Base-by-base conservation (phyloP, 1,140 invertebrate species). In the Sarcophaga peregrina region DNA sequence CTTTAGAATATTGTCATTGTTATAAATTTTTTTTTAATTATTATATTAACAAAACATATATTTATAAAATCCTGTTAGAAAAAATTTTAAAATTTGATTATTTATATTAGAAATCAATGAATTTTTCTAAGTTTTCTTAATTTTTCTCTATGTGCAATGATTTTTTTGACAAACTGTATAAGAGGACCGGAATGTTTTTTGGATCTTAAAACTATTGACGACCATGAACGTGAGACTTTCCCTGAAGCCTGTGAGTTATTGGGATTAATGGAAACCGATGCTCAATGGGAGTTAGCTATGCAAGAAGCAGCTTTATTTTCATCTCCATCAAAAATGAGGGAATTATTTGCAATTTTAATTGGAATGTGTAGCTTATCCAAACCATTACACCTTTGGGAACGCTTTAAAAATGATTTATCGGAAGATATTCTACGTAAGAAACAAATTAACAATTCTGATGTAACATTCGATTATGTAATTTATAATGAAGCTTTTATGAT, bases 131-230 rank as follows among this genome's bases (percentile, higher is more conserved):
- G n/a, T n/a, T n/a, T n/a, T n/a, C n/a, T n/a, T n/a, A n/a, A n/a
- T n/a, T n/a, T n/a, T n/a, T n/a, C n/a, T n/a, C n/a, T n/a, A n/a
- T n/a, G n/a, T n/a, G n/a, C n/a, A n/a, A n/a, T n/a, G n/a, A n/a
- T n/a, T n/a, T n/a, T n/a, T n/a, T n/a, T n/a, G n/a, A n/a, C n/a
- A n/a, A n/a, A n/a, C n/a, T n/a, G n/a, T 91, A 68, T 68, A 17
- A 78, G 82, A 82, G 87, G 91, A 17, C 87, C 91, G 73, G 90
- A 75, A 73, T 90, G 85, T 80, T 91, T 91, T 85, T 52, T 85
- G 84, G 15, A 85, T 62, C 83, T 91, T 20, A 85, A 85, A 86
- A 91, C 85, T 62, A 87, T 91, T 46, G 82, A 91, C 85, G 89
- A 87, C 82, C 6, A 82, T 37, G 52, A 88, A 82, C 88, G 85